Percentiles rank a stretch among this genome's conserved stretches.
Conservation (phyloP, 2,113 vertebrate genomes). For the Otocyon megalotis region DNA sequence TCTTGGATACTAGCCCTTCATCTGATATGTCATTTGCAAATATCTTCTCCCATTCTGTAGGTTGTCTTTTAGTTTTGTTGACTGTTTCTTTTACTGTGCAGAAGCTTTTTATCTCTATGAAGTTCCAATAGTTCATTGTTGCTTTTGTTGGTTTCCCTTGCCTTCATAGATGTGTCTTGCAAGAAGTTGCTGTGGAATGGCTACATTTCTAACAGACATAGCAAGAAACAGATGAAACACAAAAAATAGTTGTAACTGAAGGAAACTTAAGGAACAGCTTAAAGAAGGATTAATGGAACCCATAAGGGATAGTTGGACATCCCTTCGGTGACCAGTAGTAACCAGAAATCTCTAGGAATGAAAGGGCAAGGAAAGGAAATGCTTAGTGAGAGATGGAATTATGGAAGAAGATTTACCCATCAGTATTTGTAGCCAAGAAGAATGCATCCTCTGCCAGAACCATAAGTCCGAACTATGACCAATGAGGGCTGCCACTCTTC, state of each 20-base stretch:
- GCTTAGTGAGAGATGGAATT: background rate
- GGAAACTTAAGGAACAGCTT: background rate
- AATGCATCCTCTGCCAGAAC: background rate
- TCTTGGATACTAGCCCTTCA: too few relatives aligned
- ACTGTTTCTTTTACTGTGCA: too few relatives aligned
- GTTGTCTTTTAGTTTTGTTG: too few relatives aligned
- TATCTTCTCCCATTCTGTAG: too few relatives aligned
- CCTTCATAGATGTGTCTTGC: too few relatives aligned
- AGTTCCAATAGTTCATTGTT: too few relatives aligned
- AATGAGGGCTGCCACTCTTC: background rate
- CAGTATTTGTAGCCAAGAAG: background rate
- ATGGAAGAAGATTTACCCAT: background rate
- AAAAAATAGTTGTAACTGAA: background rate
- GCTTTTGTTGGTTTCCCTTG: too few relatives aligned
- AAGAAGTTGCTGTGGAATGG: background rate
- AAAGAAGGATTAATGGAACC: background rate
- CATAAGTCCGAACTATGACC: background rate
- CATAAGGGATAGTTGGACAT: background rate
- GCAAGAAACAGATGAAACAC: background rate
- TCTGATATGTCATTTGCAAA: too few relatives aligned
- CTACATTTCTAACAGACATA: background rate
- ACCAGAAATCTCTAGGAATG: background rate
- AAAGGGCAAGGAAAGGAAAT: background rate
- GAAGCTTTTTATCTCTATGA: too few relatives aligned
- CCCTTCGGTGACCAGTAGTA: background rate